Evolutionary conservation across 2,888 invertebrate genomes (phyloP), one percentile per base, ranked within the genome.

Genomic region (Therioaphis trifolii): DNA sequence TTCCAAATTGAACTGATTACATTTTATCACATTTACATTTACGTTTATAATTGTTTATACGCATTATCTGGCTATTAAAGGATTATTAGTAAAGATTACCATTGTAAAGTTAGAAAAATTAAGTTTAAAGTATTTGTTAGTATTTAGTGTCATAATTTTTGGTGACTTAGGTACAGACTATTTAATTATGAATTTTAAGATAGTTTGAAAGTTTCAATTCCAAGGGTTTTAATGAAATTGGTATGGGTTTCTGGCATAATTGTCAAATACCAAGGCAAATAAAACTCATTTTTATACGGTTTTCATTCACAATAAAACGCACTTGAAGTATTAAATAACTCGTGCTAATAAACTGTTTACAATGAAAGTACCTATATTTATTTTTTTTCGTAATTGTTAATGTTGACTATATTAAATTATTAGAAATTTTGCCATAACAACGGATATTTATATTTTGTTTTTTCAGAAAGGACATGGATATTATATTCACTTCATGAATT

Each of bases 191-290:
- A 35, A 21, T 11, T 21, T 49, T 63, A 21, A 43, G 43, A 27
- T 12, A 27, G 27, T 27, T 9, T 5, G 5, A 7, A n/a, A 5
- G 55, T 21, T 55, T 21, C 69, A 24, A 24, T 9, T 15, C 18
- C 0, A 27, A 61, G 18, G 43, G n/a, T 75, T 75, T 75, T 75
- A 43, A 75, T 75, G 18, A 24, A 61, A 24, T 75, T 14, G 18
- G 24, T 18, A 4, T 24, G 24, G 40, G 24, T 58, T 58, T 58
- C 27, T 15, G 40, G 55, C 21, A 5, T 11, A 29, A 14, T 46
- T 18, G 21, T 58, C 58, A 24, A 12, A 11, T 24, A 40, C 5
- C 52, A 27, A 4, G 14, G 24, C 4, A n/a, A 40, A 21, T n/a
- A n/a, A 5, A 52, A 35, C 0, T 43, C 24, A 0, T 24, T 69